phyloP scores from a whole-genome alignment of 2,888 invertebrate genomes.

The Drosophila buzzatii region DNA sequence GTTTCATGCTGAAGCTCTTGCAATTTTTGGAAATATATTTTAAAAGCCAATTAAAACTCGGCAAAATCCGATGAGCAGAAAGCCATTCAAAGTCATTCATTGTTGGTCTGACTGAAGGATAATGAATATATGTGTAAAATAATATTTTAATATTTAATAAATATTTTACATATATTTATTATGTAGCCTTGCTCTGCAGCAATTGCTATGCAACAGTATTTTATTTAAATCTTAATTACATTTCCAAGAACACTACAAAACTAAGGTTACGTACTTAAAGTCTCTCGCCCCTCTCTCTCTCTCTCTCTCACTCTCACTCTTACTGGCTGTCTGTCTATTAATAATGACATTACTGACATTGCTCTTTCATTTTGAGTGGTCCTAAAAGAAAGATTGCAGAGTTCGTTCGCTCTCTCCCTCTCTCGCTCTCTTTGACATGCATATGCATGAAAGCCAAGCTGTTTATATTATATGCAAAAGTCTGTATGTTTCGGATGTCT shows the following conservation, averaged over 20 bases:
- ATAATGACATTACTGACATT: slow-evolving; percentile 55
- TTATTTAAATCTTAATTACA: slow-evolving; percentile 12
- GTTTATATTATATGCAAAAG: slow-evolving; percentile 24
- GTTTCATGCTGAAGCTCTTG: background rate
- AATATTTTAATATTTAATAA: background rate
- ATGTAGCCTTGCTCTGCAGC: background rate
- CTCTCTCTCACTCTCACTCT: background rate
- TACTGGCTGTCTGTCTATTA: slow-evolving; percentile 1
- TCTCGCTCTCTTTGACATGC: slow-evolving; percentile 1
- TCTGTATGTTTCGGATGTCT: slow-evolving; percentile 11
- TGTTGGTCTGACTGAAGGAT: background rate
- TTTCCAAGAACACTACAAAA: slow-evolving; percentile 1
- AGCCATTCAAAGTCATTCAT: background rate
- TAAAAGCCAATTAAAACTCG: background rate
- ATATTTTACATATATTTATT: background rate
- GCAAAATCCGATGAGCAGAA: background rate
- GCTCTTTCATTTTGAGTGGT: slow-evolving; percentile 23
- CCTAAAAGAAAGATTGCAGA: slow-evolving; percentile 14
- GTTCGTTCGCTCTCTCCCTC: background rate
- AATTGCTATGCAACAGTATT: background rate
- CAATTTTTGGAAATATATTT: background rate
- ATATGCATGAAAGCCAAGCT: slow-evolving; percentile 10
- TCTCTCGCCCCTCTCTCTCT: background rate
- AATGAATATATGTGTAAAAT: background rate
- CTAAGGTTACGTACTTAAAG: slow-evolving; percentile 18